Percentiles rank a stretch among this genome's conserved stretches.
phyloP scores from a whole-genome alignment of 1,140 invertebrate genomes.

The Psilanteris sp. region DNA sequence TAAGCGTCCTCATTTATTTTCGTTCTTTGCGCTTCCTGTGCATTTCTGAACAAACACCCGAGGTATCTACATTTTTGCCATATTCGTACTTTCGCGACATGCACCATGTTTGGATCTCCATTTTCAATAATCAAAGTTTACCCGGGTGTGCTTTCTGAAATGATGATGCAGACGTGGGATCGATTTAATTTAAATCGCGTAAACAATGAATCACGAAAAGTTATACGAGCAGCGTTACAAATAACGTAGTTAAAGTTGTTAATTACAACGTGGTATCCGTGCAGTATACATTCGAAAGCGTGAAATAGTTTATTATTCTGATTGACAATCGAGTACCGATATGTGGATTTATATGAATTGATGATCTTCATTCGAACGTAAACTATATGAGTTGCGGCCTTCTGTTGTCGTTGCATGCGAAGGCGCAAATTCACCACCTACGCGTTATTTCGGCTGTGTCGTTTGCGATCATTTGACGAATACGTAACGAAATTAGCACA shows the following conservation, averaged over 20 bases:
- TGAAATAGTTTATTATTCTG: too few species aligned
- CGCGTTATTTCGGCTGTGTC: slow-evolving; percentile 26
- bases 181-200: too few species aligned
- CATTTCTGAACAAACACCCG: slow-evolving; percentile 41
- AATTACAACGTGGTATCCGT: too few species aligned
- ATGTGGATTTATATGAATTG: not conserved
- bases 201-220: too few species aligned
- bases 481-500: slow-evolving; percentile 75
- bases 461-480: slow-evolving; percentile 48
- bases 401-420: slow-evolving; percentile 10
- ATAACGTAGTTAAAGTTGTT: too few species aligned
- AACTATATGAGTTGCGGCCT: slow-evolving; percentile 2
- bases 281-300: too few species aligned
- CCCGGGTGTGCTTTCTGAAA: too few species aligned
- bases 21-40: slow-evolving; percentile 50
- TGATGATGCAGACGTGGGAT: too few species aligned
- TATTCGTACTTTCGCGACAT: slow-evolving; percentile 7
- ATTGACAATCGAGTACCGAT: not conserved
- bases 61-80: slow-evolving; percentile 31
- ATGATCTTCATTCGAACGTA: not conserved
- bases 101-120: not conserved
- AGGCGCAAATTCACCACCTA: slow-evolving; percentile 24
- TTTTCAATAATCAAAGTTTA: slow-evolving; percentile 3
- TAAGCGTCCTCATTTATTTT: slow-evolving; percentile 69
- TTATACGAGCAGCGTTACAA: too few species aligned